Conservation (phyloP, 2,113 vertebrate species). For the Petroica traversi region DNA sequence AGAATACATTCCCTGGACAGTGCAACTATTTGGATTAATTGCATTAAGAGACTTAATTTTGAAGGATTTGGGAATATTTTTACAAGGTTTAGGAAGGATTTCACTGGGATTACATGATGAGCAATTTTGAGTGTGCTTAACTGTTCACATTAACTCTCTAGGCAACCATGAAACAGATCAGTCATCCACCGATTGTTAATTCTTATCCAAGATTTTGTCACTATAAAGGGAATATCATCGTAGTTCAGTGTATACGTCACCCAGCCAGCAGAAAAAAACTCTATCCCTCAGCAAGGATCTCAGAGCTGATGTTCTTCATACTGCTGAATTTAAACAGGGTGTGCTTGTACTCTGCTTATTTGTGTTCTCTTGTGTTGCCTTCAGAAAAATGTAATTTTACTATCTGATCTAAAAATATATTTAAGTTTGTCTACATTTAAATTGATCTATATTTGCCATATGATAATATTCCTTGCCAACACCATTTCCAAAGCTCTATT, state of each 20-base stretch:
- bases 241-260: background rate
- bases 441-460: background rate
- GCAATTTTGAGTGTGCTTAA: background rate
- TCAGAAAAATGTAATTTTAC: background rate
- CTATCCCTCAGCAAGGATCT: background rate
- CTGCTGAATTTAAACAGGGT: background rate
- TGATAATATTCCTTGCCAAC: background rate
- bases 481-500: background rate
- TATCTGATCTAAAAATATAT: background rate
- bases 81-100: constrained; percentile 42
- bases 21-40: constrained; percentile 20
- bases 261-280: background rate
- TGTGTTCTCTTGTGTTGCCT: background rate
- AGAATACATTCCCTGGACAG: background rate
- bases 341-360: background rate
- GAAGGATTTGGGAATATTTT: constrained; percentile 25
- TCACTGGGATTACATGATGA: background rate
- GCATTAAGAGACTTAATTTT: constrained; percentile 17
- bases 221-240: background rate
- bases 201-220: background rate
- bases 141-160: background rate
- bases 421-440: background rate
- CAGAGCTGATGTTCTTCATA: accelerated
- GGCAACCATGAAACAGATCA: background rate
- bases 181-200: background rate